A percentile compares a stretch with the other conserved stretches of the same genome.
Conservation (phyloP, 2,113 vertebrate species). For the Zapornia atra region DNA sequence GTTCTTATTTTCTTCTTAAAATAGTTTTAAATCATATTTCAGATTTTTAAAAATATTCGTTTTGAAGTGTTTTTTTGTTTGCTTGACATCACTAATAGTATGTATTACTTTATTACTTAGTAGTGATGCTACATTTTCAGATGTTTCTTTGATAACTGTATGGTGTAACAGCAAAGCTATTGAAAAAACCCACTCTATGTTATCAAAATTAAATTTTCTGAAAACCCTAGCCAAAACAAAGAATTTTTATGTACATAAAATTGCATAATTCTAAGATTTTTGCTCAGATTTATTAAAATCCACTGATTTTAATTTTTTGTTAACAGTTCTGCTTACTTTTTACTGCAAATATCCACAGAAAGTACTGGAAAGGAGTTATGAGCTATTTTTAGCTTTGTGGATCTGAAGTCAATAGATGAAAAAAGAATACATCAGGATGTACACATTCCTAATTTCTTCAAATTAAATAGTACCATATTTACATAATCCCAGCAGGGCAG, state of each 20-base stretch:
- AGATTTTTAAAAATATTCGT: not conserved
- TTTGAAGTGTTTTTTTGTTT: not conserved
- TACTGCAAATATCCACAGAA: not conserved
- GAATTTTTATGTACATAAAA: not conserved
- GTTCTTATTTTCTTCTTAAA: no score
- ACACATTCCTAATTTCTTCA: not conserved
- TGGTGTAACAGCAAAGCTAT: not conserved
- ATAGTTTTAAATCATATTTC: not conserved
- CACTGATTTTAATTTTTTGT: not conserved
- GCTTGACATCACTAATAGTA: not conserved
- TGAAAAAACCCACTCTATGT: not conserved
- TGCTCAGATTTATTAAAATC: not conserved
- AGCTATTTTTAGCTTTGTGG: not conserved
- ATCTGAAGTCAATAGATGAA: not conserved
- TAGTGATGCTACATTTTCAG: not conserved
- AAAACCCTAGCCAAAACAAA: not conserved
- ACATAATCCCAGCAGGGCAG: not conserved
- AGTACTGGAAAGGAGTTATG: not conserved
- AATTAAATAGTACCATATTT: not conserved
- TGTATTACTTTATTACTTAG: not conserved
- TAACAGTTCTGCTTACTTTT: not conserved
- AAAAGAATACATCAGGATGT: not conserved
- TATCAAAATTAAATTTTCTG: not conserved
- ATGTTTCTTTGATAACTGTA: not conserved
- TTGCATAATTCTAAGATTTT: not conserved